A percentile compares a stretch with the other conserved stretches of the same genome.
phyloP scores from a whole-genome alignment of 2,888 invertebrate genomes.

The Drosophila birchii region DNA sequence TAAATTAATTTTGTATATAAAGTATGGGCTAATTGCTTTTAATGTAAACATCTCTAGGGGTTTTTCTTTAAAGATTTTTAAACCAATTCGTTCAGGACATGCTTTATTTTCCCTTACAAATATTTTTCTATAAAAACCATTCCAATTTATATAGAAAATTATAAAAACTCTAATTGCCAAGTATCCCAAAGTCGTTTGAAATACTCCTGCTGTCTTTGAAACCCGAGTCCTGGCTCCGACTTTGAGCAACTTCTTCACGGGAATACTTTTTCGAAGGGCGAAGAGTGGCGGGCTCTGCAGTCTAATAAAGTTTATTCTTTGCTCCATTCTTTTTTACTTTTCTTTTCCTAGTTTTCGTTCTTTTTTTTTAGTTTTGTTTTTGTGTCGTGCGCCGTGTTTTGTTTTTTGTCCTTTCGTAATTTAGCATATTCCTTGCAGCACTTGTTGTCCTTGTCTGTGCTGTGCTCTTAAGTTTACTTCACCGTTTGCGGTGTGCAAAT shows the following conservation, averaged over 20 bases:
- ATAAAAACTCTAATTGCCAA: neutral
- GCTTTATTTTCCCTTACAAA: neutral
- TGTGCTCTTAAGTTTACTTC: constrained; percentile 71
- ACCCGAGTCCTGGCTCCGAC: constrained; percentile 51
- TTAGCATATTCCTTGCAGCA: constrained; percentile 78
- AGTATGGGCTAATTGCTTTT: neutral
- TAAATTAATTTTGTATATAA: fast-evolving
- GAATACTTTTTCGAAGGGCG: constrained; percentile 57
- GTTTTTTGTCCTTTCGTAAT: constrained; percentile 76
- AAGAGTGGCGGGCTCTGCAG: constrained; percentile 1
- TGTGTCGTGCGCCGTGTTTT: constrained; percentile 27
- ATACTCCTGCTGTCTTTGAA: constrained; percentile 49
- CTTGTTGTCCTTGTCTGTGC: constrained; percentile 63
- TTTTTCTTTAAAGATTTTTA: neutral
- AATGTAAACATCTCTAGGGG: neutral
- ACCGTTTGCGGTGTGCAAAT: constrained; percentile 80
- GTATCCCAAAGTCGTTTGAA: neutral
- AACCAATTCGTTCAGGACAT: neutral
- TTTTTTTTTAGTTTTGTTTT: constrained; percentile 3
- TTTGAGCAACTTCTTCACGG: constrained; percentile 77
- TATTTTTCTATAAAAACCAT: neutral
- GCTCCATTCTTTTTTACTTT: constrained; percentile 23
- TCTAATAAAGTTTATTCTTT: constrained; percentile 52
- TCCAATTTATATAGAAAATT: too few species aligned
- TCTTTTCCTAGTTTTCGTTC: neutral